Evolutionary conservation across 1,140 invertebrate genomes (phyloP).

Genomic region (Chironomus striatipennis): DNA sequence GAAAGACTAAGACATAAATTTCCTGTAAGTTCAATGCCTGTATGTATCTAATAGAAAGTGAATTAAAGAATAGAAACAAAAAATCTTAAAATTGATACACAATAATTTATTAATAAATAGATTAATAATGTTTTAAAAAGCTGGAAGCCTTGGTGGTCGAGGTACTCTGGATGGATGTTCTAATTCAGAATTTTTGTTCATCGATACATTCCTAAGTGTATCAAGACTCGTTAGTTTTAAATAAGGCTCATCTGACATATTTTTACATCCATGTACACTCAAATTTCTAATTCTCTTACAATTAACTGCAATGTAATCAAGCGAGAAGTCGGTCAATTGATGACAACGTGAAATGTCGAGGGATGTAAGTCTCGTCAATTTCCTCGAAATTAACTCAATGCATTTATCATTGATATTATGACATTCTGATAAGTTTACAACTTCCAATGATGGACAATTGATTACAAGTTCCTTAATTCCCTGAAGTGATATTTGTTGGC

Average conservation of each 20-base stretch:
- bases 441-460: conserved; percentile 59
- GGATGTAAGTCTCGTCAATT: conserved; percentile 49
- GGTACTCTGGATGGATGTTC: neutral
- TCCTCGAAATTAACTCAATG: conserved; percentile 47
- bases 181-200: neutral
- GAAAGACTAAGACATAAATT: conserved; percentile 61
- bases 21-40: too few species aligned
- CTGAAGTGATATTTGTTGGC: conserved; percentile 56
- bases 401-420: conserved; percentile 56
- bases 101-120: too few species aligned
- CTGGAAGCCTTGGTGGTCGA: neutral
- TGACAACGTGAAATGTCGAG: conserved; percentile 58
- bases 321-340: conserved; percentile 52
- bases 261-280: conserved; percentile 50
- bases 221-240: neutral
- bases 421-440: conserved; percentile 55
- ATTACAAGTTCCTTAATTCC: conserved; percentile 52
- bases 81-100: too few species aligned
- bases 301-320: conserved; percentile 48
- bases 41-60: too few species aligned
- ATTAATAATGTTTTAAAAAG: conserved; percentile 36
- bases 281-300: conserved; percentile 49
- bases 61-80: too few species aligned
- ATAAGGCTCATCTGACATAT: conserved; percentile 39
- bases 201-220: neutral